Base-by-base conservation (phyloP, 35 echinoderm and acorn worm species). In the Lytechinus pictus region DNA sequence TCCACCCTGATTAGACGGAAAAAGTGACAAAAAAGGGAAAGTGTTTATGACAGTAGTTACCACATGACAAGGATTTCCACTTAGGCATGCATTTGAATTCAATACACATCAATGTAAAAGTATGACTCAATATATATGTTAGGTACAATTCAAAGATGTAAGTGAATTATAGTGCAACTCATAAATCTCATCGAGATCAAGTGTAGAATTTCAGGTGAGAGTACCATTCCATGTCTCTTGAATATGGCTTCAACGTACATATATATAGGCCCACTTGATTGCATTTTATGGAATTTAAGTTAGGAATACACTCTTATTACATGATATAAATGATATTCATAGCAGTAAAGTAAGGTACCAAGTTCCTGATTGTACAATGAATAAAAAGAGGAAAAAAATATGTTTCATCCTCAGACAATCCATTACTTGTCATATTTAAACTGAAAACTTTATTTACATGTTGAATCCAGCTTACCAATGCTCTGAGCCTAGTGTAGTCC, bases 401-500 rank as follows among this genome's bases (percentile, higher is more conserved):
- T 44, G 2, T 24, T 6, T 79, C 66, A 0, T 79, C 19, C 2
- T 79, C 19, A 79, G 66, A n/a, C 66, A 79, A 79, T 16, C 16
- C 21, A 79, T 79, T 0, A 79, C 4, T n/a, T 24, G 19, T 1
- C 0, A 5, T 79, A 21, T 71, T 71, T 79, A 24, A 79, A 71
- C 33, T 44, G 11, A 57, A 57, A 58, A 58, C 8, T n/a, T 16
- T 79, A 79, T 79, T 24, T 79, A 4, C 21, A 79, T 24, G 6
- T 7, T 21, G 24, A 71, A 16, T 71, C 61, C 19, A 16, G 52
- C 96, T 54, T 91, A 99, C 98, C 98, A 99, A 86, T 99, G 97
- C 87, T 99, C 98, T 21, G 97, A 95, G 54, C 89, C 95, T 5
- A 99, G 95, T 54, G 94, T 96, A 86, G 95, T 97, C 7, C 95